Evolutionary conservation across 2,888 invertebrate species (phyloP), one percentile per base, ranked within the genome.

Genomic region (Caenorhabditis sp.): DNA sequence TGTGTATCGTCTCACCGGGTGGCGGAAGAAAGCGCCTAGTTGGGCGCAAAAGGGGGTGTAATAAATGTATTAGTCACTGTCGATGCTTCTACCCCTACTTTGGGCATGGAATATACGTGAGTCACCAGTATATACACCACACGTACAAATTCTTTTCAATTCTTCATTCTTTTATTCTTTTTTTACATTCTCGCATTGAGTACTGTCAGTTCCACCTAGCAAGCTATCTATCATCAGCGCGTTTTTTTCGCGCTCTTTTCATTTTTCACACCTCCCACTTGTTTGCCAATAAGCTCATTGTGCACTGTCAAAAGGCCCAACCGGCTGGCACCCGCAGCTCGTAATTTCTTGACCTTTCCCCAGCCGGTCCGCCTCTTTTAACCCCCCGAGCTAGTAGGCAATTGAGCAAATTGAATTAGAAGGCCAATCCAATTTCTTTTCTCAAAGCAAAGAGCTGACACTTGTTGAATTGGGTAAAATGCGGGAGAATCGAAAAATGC

Each of bases 41-140:
- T 24, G 24, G 44, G 64, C 65, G 64, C 20, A 50, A 37, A 51
- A 56, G 72, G 32, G 64, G 76, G 67, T 76, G 76, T 76, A 76
- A 76, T 76, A 76, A 76, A 76, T 68, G 76, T 76, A 76, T 76
- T 76, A 76, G 76, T 76, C 53, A 76, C 44, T 74, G 74, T 74
- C 74, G 47, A 61, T 51, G 51, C 51, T 61, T 37, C 44, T 70
- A 60, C n/a, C n/a, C n/a, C n/a, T n/a, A n/a, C n/a, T n/a, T n/a
- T 51, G 71, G 44, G 58, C 20, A 51, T 18, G 55, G 69, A 24
- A 28, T 55, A 18, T 35, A 47, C 13, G 35, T 61, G 64, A 64
- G 18, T 62, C 70, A 71, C 35, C 35, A 50, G 61, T 44, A 50
- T 71, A 55, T 71, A 50, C 61, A 72, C 72, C 61, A 72, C 64